A percentile compares a stretch with the other conserved stretches of the same genome.
Conservation (phyloP, 2,113 vertebrate genomes). For the Cercopithecus mona region DNA sequence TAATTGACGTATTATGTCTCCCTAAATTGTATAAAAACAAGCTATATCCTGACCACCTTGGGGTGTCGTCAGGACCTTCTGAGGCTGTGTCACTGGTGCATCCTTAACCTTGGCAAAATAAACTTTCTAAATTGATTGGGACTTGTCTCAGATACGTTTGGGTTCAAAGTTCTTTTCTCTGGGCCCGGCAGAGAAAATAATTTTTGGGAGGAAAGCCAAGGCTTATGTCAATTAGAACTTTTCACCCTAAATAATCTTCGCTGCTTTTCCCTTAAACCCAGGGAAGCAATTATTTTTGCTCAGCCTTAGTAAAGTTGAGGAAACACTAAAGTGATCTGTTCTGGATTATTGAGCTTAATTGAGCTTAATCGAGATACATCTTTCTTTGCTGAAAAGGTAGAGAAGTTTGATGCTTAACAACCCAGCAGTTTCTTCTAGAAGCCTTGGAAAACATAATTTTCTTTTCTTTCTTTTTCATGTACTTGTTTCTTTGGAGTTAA, state of each 20-base stretch:
- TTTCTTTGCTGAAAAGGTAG: background rate
- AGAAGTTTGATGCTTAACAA: background rate
- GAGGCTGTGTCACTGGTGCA: no score
- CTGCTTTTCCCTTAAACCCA: background rate
- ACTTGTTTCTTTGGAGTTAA: slow-evolving; percentile 37
- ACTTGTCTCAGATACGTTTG: no score
- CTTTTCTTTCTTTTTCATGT: slow-evolving; percentile 12
- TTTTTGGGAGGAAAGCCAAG: background rate
- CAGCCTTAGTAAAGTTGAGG: background rate
- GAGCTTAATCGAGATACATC: background rate
- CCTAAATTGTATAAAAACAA: no score
- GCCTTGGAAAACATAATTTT: background rate
- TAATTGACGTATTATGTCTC: no score
- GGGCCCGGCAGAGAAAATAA: background rate
- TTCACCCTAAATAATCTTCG: background rate
- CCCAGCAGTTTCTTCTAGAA: background rate
- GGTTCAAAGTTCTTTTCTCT: slow-evolving; percentile 11
- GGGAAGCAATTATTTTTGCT: background rate
- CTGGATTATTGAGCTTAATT: slow-evolving; percentile 21
- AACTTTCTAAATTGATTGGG: no score
- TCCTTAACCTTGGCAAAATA: no score
- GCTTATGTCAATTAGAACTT: background rate
- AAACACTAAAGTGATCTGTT: background rate
- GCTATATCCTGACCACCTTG: no score
- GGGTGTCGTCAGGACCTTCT: no score